Evolutionary conservation across 2,888 invertebrate genomes (phyloP), one percentile per base, ranked within the genome.

Genomic region (Sarcophaga subvicina): DNA sequence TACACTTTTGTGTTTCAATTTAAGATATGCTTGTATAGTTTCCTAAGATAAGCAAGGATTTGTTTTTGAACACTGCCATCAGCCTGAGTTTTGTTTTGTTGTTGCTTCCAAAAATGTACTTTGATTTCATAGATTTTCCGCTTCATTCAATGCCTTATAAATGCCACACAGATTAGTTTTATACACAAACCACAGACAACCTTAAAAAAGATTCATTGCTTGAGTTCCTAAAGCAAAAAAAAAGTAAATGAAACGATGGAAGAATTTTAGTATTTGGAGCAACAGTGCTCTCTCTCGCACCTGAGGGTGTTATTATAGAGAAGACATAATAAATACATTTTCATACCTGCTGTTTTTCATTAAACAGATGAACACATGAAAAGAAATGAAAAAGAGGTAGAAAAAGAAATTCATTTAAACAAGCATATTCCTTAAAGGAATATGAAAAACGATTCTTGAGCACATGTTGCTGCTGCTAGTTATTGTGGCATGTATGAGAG

Each of bases 281-380:
- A 83, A 80, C 47, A 72, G 73, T 64, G 63, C 27, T 69, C 64
- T 54, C 6, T 37, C 71, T n/a, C 54, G 60, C 76, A 80, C 83
- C 86, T 77, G 67, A 60, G 60, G 80, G 71, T 72, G 67, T 72
- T 85, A 67, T 63, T 63, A 49, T 22, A 80, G 70, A 85, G 69
- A 73, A 81, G 45, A 49, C 20, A 69, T 8, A 69, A 62, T 45
- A 63, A 11, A 62, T 12, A 20, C 22, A 75, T 63, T 78, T 80
- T 72, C 60, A 25, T 63, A 82, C 76, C 49, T 62, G 54, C 60
- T 60, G 73, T 67, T 72, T 64, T 67, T 22, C 22, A 45, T 66
- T 49, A 49, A 14, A 14, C 49, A 64, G 66, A 27, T 62, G 62
- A n/a, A 62, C 3, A 64, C 5, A 64, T 12, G 14, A 64, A 64